These are phyloP conservation scores for Jacana jacana DNA, from an alignment of 2,113 vertebrate species.

Conservation along the genomic window DNA sequence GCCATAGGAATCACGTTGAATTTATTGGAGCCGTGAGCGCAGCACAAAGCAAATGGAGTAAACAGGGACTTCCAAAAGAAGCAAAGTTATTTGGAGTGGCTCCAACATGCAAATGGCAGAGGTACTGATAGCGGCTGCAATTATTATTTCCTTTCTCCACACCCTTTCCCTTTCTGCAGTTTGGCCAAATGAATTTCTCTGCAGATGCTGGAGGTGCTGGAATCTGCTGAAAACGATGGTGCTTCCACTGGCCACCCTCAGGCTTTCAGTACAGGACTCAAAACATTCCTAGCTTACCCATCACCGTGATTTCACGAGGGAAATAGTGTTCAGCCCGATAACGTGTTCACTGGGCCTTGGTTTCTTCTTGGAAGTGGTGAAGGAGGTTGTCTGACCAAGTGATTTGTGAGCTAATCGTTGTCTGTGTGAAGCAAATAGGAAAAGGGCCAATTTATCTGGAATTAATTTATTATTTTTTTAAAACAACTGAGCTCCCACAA, in stretches of 20 bases:
- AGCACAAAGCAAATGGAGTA: conserved; percentile 46
- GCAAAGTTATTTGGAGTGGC: neutral
- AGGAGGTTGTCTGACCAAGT: neutral
- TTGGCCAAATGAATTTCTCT: neutral
- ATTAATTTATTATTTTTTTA: neutral
- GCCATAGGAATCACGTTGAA: neutral
- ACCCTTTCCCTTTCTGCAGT: neutral
- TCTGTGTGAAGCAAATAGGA: neutral
- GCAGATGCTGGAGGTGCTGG: neutral
- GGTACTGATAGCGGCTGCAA: neutral
- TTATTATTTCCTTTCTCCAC: conserved; percentile 36
- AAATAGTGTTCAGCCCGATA: neutral
- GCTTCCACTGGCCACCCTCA: neutral
- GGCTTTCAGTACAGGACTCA: neutral
- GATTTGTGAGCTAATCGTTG: neutral
- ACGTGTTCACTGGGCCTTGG: neutral
- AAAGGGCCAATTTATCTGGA: neutral
- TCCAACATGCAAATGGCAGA: conserved; percentile 29
- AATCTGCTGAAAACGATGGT: neutral
- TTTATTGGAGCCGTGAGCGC: neutral
- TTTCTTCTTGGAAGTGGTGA: neutral
- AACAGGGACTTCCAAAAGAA: neutral
- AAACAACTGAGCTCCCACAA: neutral
- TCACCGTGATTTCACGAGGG: neutral
- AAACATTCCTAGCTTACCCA: neutral